Conservation (phyloP, 2,888 invertebrate genomes). For the Perdita meconis region DNA sequence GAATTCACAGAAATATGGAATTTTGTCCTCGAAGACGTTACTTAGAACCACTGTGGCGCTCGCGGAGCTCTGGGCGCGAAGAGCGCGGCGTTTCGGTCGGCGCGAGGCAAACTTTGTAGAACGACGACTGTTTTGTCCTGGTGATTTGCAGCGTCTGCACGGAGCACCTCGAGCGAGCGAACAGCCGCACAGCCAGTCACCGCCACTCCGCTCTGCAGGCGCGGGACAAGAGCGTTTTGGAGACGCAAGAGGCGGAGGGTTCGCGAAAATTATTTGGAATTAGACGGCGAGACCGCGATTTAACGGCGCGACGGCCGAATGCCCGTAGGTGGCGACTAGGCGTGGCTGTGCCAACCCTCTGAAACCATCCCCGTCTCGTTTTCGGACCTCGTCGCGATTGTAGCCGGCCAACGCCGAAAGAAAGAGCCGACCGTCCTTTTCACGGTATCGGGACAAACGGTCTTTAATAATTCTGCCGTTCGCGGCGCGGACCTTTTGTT, state of each 20-base stretch:
- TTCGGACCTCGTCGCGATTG: conserved; percentile 44
- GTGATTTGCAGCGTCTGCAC: conserved; percentile 83
- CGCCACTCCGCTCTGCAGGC: conserved; percentile 51
- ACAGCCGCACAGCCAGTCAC: conserved; percentile 47
- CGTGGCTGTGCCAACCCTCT: conserved; percentile 47
- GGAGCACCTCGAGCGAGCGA: conserved; percentile 73
- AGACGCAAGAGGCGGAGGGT: conserved; percentile 9
- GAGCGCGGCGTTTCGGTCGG: conserved; percentile 45
- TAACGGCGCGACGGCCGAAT: conserved; percentile 58
- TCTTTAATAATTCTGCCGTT: conserved; percentile 43
- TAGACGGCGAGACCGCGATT: conserved; percentile 73
- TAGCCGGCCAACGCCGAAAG: conserved; percentile 47
- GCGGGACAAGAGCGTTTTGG: conserved; percentile 60
- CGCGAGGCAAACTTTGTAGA: conserved; percentile 74
- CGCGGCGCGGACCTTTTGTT: conserved; percentile 30
- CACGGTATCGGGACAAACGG: conserved; percentile 44
- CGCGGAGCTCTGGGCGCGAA: no score
- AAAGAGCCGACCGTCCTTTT: conserved; percentile 38
- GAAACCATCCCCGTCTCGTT: conserved; percentile 35
- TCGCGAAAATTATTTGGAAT: conserved; percentile 76
- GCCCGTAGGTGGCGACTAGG: conserved; percentile 59
- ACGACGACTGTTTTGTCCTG: conserved; percentile 81
- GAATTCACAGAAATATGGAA: no score
- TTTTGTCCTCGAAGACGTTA: no score
- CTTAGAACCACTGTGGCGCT: no score